Conservation (phyloP, 2,797 vertebrate genomes). For the Propithecus deckenii region DNA sequence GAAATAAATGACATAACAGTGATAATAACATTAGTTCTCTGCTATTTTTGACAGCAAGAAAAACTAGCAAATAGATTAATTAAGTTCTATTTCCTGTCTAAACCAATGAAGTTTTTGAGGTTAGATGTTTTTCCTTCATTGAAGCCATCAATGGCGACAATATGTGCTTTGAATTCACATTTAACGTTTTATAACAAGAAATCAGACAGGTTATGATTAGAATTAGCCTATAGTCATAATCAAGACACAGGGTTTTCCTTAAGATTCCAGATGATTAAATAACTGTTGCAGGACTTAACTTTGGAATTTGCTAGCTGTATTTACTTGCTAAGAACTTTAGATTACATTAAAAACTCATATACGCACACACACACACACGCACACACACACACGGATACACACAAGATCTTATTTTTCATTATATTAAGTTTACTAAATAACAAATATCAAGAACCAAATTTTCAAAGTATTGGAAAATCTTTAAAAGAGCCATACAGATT, state of each 20-base stretch:
- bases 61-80: constrained; percentile 12
- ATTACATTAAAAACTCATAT: neutral
- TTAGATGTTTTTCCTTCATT: neutral
- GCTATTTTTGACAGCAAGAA: neutral
- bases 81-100: neutral
- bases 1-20: neutral
- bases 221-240: neutral
- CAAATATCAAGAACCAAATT: neutral
- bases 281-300: neutral
- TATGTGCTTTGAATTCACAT: neutral
- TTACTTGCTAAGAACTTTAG: neutral
- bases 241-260: neutral
- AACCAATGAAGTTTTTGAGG: neutral
- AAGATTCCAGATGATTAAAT: constrained; percentile 33
- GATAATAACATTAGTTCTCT: neutral
- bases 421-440: constrained; percentile 16
- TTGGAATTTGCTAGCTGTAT: neutral
- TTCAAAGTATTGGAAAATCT: neutral
- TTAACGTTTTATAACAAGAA: neutral
- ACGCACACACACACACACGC: neutral
- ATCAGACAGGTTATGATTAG: neutral
- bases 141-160: neutral
- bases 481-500: neutral
- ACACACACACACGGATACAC: neutral
- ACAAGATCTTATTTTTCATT: neutral